Evolutionary conservation across 2,113 vertebrate species (phyloP).

Genomic region (Zosterops japonicus): DNA sequence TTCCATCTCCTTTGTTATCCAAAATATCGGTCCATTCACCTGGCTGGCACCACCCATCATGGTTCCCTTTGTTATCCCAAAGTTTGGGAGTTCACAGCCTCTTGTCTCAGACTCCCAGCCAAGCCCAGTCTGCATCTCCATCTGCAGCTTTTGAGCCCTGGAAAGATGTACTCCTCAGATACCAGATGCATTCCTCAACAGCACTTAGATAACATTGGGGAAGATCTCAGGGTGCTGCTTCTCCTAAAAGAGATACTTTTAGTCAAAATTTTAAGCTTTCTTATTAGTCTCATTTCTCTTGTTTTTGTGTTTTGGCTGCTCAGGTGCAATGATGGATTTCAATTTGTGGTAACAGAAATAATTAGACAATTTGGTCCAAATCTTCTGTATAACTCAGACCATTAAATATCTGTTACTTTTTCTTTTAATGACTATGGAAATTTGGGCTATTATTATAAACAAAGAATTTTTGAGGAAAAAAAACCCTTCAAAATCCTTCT

Average conservation of each 20-base stretch:
- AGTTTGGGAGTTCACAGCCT: background rate
- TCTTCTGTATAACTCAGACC: background rate
- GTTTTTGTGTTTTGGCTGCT: background rate
- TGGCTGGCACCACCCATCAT: too few species aligned
- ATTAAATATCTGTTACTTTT: background rate
- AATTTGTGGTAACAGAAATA: background rate
- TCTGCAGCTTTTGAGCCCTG: rapidly evolving
- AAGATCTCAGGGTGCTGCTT: background rate
- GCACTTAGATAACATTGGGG: background rate
- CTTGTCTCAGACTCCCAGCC: rapidly evolving
- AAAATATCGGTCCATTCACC: background rate
- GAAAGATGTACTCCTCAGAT: background rate
- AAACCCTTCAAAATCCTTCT: background rate
- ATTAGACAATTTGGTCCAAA: background rate
- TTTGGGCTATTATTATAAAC: background rate
- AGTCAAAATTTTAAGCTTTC: background rate
- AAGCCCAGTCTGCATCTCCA: background rate
- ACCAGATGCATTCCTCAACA: background rate
- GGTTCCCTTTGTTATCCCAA: rapidly evolving
- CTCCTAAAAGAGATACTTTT: background rate
- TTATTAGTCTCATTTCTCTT: background rate
- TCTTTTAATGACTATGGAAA: background rate
- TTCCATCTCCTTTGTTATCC: background rate
- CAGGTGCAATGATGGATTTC: background rate
- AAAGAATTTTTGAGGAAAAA: background rate